Conservation (phyloP, 92 coral and sea anemone genomes). For the Phenganax marumi region DNA sequence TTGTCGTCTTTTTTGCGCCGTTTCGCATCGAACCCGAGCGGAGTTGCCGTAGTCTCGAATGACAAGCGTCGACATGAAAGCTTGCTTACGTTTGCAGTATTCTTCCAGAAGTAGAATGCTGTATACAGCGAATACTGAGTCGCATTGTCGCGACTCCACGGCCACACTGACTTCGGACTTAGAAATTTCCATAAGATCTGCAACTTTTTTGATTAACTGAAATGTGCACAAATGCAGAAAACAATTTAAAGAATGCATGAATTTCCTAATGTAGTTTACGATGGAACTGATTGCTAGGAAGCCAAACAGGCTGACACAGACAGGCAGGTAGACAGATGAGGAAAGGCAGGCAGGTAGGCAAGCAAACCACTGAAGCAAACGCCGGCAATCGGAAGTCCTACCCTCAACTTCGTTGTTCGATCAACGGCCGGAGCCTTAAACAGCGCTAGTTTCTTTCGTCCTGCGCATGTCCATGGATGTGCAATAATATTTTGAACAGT, state of each 20-base stretch:
- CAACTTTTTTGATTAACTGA: slow-evolving; percentile 69
- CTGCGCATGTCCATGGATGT: slow-evolving; percentile 86
- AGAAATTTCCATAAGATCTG: slow-evolving; percentile 69
- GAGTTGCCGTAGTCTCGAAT: slow-evolving; percentile 8
- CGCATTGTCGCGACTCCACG: slow-evolving; percentile 70
- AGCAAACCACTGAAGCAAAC: neutral
- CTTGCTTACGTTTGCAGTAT: neutral
- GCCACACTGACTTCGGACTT: slow-evolving; percentile 68
- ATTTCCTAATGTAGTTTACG: too few species aligned
- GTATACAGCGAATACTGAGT: slow-evolving; percentile 77
- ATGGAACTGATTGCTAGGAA: too few species aligned
- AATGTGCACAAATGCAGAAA: neutral
- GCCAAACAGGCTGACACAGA: too few species aligned
- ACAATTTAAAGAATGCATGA: too few species aligned
- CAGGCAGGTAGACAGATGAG: too few species aligned
- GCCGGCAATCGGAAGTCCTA: neutral
- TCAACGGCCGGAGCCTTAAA: slow-evolving; percentile 61
- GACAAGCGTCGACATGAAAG: neutral
- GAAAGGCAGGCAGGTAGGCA: neutral
- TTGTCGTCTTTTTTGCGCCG: neutral
- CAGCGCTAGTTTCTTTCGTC: slow-evolving; percentile 59
- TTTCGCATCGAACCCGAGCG: neutral
- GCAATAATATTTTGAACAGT: slow-evolving; percentile 69
- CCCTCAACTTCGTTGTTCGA: slow-evolving; percentile 65
- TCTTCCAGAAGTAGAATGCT: slow-evolving; percentile 74